Conservation (phyloP, 2,797 vertebrate species). For the Amblyopsis hoosieri region DNA sequence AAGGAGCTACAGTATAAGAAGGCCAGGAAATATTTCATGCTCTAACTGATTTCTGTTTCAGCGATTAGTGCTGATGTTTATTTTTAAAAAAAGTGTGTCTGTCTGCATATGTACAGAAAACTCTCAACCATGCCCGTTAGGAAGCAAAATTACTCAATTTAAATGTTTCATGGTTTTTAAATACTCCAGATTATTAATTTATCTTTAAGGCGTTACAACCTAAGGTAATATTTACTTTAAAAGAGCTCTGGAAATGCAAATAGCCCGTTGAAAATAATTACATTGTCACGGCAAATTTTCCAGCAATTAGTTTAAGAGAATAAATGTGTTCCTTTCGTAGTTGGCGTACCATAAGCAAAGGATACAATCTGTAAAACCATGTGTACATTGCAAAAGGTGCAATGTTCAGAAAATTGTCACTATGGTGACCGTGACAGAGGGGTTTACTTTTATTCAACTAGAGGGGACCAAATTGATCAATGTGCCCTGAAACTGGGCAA, state of each 20-base stretch:
- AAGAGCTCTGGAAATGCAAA: slow-evolving; percentile 76
- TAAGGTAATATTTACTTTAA: slow-evolving; percentile 74
- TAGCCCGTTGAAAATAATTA: slow-evolving; percentile 79
- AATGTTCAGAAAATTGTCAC: slow-evolving; percentile 20
- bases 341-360: slow-evolving; percentile 63
- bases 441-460: slow-evolving; percentile 9
- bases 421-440: not conserved
- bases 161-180: slow-evolving; percentile 84
- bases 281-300: slow-evolving; percentile 79
- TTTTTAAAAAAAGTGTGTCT: slow-evolving; percentile 62
- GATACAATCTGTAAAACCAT: slow-evolving; percentile 51
- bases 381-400: slow-evolving; percentile 27
- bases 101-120: slow-evolving; percentile 68
- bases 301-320: slow-evolving; percentile 77
- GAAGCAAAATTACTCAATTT: slow-evolving; percentile 82
- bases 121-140: slow-evolving; percentile 75
- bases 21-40: slow-evolving; percentile 62
- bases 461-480: too few relatives aligned
- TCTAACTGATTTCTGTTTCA: slow-evolving; percentile 68
- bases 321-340: slow-evolving; percentile 66
- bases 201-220: slow-evolving; percentile 78
- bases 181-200: slow-evolving; percentile 81
- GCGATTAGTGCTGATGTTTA: slow-evolving; percentile 75
- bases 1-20: slow-evolving; percentile 56
- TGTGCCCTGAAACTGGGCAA: too few relatives aligned